phyloP scores from a whole-genome alignment of 1,140 invertebrate species.

The Steinernema khuongi region DNA sequence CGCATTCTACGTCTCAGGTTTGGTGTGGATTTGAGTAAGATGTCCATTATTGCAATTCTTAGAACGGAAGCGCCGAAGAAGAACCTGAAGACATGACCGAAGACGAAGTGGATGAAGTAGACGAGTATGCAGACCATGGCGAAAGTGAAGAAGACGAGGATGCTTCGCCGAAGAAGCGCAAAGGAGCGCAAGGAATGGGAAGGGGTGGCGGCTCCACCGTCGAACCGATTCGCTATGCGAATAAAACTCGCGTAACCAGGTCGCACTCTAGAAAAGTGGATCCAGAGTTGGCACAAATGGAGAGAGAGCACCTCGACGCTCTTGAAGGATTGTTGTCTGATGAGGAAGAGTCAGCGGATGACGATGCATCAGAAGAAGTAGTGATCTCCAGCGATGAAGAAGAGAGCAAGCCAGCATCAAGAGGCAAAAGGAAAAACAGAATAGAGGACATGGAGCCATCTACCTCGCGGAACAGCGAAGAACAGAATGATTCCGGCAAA shows the following conservation, averaged over 20 bases:
- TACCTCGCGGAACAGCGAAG: not conserved
- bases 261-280: not conserved
- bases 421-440: not conserved
- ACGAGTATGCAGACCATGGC: not conserved
- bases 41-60: no score
- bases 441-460: not conserved
- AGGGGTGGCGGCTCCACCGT: not conserved
- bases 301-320: not conserved
- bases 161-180: not conserved
- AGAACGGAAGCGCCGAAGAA: no score
- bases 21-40: no score
- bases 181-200: not conserved
- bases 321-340: not conserved
- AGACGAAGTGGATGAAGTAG: no score
- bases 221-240: not conserved
- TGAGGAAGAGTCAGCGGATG: slow-evolving; percentile 12
- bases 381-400: slow-evolving; percentile 31
- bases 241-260: not conserved
- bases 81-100: no score
- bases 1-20: no score
- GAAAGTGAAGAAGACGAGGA: not conserved
- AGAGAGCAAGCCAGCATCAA: slow-evolving; percentile 28
- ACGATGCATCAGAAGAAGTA: slow-evolving; percentile 24
- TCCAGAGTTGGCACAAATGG: not conserved
- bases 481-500: slow-evolving; percentile 25